These are phyloP conservation scores for Sapayoa aenigma DNA, from an alignment of 2,113 vertebrate species.

Conservation along the genomic window DNA sequence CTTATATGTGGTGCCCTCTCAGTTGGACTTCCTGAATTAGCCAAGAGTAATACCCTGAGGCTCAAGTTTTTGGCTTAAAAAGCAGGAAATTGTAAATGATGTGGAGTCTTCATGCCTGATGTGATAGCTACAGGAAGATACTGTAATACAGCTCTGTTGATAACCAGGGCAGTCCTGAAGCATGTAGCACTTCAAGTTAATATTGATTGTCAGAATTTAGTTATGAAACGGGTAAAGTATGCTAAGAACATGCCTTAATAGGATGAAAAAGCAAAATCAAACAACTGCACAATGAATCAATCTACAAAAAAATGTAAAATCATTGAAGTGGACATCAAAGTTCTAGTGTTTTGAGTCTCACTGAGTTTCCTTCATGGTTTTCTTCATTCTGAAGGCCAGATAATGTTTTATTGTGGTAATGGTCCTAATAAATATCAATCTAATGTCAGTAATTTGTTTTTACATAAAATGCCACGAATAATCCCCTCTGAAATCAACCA, in stretches of 20 bases:
- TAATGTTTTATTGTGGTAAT: not conserved
- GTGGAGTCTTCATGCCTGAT: not conserved
- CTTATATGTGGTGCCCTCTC: fast-evolving
- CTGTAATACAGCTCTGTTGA: not conserved
- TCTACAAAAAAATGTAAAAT: not conserved
- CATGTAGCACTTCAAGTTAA: not conserved
- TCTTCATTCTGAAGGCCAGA: not conserved
- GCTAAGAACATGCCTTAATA: not conserved
- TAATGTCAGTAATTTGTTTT: not conserved
- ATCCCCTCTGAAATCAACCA: not conserved
- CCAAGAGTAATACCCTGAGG: not conserved
- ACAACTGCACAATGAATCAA: not conserved
- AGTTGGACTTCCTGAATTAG: not conserved
- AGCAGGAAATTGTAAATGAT: not conserved
- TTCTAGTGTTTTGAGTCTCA: not conserved
- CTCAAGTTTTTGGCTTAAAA: not conserved
- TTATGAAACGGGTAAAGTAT: not conserved
- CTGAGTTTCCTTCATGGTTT: not conserved
- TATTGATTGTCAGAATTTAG: not conserved
- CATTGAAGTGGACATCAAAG: not conserved
- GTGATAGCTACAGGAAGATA: not conserved
- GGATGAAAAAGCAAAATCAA: not conserved
- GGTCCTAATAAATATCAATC: not conserved
- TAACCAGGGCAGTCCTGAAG: not conserved
- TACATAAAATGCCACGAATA: not conserved